These are phyloP conservation scores for Oryzaephilus surinamensis DNA, from an alignment of 1,140 invertebrate species.

Conservation along the genomic window DNA sequence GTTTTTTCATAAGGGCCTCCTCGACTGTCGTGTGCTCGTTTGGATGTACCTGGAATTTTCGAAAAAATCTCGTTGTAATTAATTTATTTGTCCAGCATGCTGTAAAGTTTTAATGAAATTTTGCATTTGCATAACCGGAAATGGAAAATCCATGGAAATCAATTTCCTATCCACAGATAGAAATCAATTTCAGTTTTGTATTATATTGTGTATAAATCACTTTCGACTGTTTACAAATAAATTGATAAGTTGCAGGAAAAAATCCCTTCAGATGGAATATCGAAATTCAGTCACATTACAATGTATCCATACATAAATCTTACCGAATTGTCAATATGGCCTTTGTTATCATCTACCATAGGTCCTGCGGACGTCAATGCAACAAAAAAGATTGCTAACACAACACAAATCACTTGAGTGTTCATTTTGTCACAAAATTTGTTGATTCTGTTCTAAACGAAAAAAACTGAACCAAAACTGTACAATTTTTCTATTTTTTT, in stretches of 20 bases:
- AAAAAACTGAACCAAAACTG: constrained; percentile 9
- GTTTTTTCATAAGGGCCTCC: constrained; percentile 56
- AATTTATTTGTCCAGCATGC: no score
- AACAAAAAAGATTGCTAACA: constrained; percentile 21
- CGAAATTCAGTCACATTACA: no score
- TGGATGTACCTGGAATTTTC: constrained; percentile 25
- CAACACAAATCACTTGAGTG: constrained; percentile 31
- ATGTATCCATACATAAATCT: no score
- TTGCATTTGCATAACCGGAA: no score
- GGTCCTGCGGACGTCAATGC: constrained; percentile 26
- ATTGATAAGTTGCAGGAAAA: not conserved
- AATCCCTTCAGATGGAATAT: not conserved
- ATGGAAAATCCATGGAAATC: no score
- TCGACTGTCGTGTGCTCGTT: constrained; percentile 40
- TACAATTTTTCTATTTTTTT: constrained; percentile 6
- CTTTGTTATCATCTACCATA: constrained; percentile 29
- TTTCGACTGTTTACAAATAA: not conserved
- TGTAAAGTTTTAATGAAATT: no score
- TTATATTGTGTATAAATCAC: not conserved
- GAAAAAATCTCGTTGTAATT: not conserved
- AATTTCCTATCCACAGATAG: no score
- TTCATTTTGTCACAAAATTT: constrained; percentile 24
- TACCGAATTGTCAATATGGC: constrained; percentile 31
- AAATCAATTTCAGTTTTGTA: no score
- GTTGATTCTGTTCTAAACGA: constrained; percentile 7